Evolutionary conservation across 53 echinoderm and acorn worm species (phyloP).

Genomic region (Apostichopus leukothele): DNA sequence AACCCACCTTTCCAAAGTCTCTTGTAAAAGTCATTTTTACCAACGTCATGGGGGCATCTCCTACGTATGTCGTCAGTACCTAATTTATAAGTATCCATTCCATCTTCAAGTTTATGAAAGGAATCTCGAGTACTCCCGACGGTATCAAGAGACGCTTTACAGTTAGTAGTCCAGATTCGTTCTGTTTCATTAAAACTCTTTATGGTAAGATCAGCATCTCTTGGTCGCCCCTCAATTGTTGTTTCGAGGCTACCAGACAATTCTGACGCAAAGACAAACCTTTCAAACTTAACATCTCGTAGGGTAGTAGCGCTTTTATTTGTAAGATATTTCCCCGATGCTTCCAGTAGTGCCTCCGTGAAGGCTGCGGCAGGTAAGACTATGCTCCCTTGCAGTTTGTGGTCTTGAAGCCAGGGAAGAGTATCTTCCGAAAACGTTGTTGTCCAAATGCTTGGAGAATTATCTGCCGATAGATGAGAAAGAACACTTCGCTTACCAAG

Average conservation of each 20-base stretch:
- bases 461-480: constrained; percentile 77
- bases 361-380: constrained; percentile 93
- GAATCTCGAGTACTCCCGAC: constrained; percentile 67
- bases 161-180: constrained; percentile 75
- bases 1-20: constrained; percentile 89
- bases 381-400: constrained; percentile 85
- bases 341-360: constrained; percentile 81
- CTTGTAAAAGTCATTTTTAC: constrained; percentile 83
- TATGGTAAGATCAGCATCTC: constrained; percentile 82
- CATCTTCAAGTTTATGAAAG: constrained; percentile 72
- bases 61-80: constrained; percentile 86
- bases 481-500: constrained; percentile 78
- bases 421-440: constrained; percentile 63
- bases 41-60: constrained; percentile 83
- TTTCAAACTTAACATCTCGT: constrained; percentile 81
- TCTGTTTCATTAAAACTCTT: constrained; percentile 78
- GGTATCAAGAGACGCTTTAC: constrained; percentile 77
- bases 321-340: constrained; percentile 60
- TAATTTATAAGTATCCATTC: constrained; percentile 73
- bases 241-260: constrained; percentile 76
- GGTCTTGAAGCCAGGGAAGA: constrained; percentile 91
- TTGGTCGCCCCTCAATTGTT: constrained; percentile 64
- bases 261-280: constrained; percentile 83
- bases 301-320: constrained; percentile 65
- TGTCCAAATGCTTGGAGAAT: constrained; percentile 78